Base-by-base conservation (phyloP, 92 coral and sea anemone genomes). In the Pocillopora meandrina region DNA sequence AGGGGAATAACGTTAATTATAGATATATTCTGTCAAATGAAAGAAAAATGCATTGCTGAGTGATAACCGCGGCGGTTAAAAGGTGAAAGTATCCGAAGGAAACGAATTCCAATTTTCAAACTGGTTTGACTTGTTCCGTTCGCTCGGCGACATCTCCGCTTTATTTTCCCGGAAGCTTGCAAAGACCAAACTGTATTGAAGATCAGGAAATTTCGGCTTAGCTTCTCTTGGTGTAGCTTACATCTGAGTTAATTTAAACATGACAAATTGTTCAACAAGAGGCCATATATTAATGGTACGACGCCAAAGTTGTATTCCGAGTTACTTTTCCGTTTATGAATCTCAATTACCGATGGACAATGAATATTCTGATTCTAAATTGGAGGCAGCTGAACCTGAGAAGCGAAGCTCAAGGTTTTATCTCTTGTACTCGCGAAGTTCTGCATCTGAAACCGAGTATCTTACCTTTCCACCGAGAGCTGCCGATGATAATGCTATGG, bases 221-320 rank as follows among this genome's bases (percentile, higher is more conserved):
- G 59, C 52, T 10, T 66, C 23, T 26, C 59, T 58, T 15, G 56
- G 60, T 36, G 77, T 52, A 81, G 26, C 52, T 23, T 49, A 55
- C 42, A 34, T 31, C 9, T 4, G 62, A 52, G 71, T 33, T 62
- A 47, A 49, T 67, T 15, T 83, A 36, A 52, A 23, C 33, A 83
- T 83, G 86, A 73, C 80, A 49, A 83, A 74, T 73, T 26, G 83
- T 20, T 55, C 71, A 23, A 36, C 73, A 10, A 62, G 52, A 10
- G 92, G 92, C 42, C 95, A 91, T 89, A 79, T 85, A 20, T 77
- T 91, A 58, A 86, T 89, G 42, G 95, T 91, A 9, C 73, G 90
- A 63, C 88, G 90, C 71, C 95, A 91, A 60, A 91, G 89, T 65
- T 91, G 71, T 78, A 82, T 91, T 82, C 95, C 95, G 21, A 85